Evolutionary conservation across 2,797 vertebrate genomes (phyloP).

Genomic region (Tachyglossus aculeatus): DNA sequence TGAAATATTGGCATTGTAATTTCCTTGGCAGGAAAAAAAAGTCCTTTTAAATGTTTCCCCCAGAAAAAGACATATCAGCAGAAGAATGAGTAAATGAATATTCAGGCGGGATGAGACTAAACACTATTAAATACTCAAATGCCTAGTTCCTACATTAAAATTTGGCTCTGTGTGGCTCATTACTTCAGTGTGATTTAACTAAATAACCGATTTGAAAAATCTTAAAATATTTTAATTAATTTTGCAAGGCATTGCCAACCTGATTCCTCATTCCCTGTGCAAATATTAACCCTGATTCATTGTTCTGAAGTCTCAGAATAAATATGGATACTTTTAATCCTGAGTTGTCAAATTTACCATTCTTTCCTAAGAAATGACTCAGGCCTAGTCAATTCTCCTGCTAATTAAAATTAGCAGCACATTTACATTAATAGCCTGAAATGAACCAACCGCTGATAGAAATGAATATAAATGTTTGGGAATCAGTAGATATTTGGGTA

Average conservation of each 20-base stretch:
- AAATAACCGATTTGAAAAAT: conserved; percentile 55
- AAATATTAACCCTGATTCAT: conserved; percentile 51
- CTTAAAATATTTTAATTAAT: conserved; percentile 65
- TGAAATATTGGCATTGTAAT: conserved; percentile 15
- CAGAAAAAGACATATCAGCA: not conserved
- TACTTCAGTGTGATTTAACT: conserved; percentile 53
- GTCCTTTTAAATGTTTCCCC: not conserved
- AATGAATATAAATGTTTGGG: conserved; percentile 37
- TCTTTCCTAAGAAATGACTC: conserved; percentile 39
- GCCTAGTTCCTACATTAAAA: conserved; percentile 6
- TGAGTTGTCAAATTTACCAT: conserved; percentile 42
- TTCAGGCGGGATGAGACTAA: not conserved
- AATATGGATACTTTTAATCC: conserved; percentile 55
- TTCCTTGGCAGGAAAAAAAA: not conserved
- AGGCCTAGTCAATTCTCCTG: conserved; percentile 44
- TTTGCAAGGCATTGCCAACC: conserved; percentile 52
- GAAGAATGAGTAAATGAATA: conserved; percentile 2
- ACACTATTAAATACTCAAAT: not conserved
- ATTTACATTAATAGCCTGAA: conserved; percentile 61
- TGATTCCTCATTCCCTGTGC: conserved; percentile 33
- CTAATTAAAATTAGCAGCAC: conserved; percentile 52
- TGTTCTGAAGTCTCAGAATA: conserved; percentile 50
- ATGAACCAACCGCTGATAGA: conserved; percentile 28
- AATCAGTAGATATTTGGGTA: not conserved
- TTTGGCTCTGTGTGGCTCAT: conserved; percentile 33